These are phyloP conservation scores for Drosophila demipolita DNA, from an alignment of 2,888 invertebrate genomes.

Conservation along the genomic window DNA sequence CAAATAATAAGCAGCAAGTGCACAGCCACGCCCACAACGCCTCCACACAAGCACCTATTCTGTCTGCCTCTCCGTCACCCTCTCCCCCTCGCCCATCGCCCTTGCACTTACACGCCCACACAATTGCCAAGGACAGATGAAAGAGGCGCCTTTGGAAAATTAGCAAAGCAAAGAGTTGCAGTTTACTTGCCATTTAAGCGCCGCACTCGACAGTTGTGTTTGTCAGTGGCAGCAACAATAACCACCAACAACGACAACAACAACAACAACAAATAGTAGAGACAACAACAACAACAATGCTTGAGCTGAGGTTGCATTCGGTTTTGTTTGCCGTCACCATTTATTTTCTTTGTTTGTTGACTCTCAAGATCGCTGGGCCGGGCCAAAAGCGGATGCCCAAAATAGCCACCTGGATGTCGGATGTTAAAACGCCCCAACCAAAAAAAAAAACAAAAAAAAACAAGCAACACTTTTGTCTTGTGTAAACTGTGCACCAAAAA, in stretches of 20 bases:
- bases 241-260: slow-evolving; percentile 19
- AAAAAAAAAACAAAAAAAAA: not conserved
- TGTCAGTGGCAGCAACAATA: slow-evolving; percentile 63
- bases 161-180: slow-evolving; percentile 81
- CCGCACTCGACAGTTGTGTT: slow-evolving; percentile 78
- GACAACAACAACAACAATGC: slow-evolving; percentile 37
- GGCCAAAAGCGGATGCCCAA: slow-evolving; percentile 21
- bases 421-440: not conserved
- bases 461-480: slow-evolving; percentile 10
- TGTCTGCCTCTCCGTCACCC: not conserved
- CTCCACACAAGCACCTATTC: slow-evolving; percentile 48
- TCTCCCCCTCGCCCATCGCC: slow-evolving; percentile 3
- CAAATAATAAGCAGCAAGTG: slow-evolving; percentile 82
- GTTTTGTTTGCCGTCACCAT: slow-evolving; percentile 42
- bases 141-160: slow-evolving; percentile 57
- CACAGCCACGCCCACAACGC: slow-evolving; percentile 46
- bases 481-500: slow-evolving; percentile 1
- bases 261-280: not conserved
- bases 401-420: slow-evolving; percentile 33
- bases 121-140: slow-evolving; percentile 56
- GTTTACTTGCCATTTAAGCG: slow-evolving; percentile 81
- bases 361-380: slow-evolving; percentile 40
- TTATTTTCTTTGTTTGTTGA: slow-evolving; percentile 56
- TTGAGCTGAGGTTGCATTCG: slow-evolving; percentile 49
- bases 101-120: slow-evolving; percentile 57